Base-by-base conservation (phyloP, 2,113 vertebrate species). In the Bubo bubo region DNA sequence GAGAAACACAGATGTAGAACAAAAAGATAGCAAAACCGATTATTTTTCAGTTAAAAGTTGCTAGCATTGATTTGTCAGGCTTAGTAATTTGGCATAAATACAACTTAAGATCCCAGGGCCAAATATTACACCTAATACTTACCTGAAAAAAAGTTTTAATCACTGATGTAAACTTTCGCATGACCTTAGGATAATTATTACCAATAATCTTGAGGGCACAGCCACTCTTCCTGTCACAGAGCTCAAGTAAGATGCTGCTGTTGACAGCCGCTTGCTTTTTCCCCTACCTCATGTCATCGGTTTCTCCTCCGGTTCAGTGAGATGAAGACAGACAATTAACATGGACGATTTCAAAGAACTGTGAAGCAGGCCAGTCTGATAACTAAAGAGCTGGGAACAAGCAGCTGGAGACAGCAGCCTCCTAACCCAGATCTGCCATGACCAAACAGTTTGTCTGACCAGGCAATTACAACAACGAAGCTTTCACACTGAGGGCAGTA, bases 371-470 rank as follows among this genome's bases (percentile, higher is more conserved):
- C 39, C 39, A 63, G 43, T 8, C 58, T 35, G 84, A 8, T 30
- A 82, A 77, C 49, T 39, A 52, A 84, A 45, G 39, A 93, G 43
- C n/a, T 79, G 9, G 53, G 35, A 93, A 86, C 12, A 37, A 86
- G 72, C 79, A 91, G 67, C 76, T 86, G 86, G 75, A 88, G 92
- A 68, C 60, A 85, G 90, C 81, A 94, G 84, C 84, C 80, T 95
- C 81, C 84, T 94, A 94, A 93, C 92, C 90, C 68, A 70, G 66
- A 96, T 94, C 85, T 94, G 87, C 71, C 92, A 49, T 1, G 10
- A 64, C 56, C 0, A 0, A 47, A 63, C n/a, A 49, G 37, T 55
- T 47, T 18, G 34, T 35, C 66, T 74, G 62, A 75, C 45, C 7
- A 32, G 67, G 55, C 73, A 92, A 37, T 74, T 74, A 58, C 23